Evolutionary conservation across 2,797 vertebrate species (phyloP), one percentile per base, ranked within the genome.

Genomic region (Enteromius argenteus): DNA sequence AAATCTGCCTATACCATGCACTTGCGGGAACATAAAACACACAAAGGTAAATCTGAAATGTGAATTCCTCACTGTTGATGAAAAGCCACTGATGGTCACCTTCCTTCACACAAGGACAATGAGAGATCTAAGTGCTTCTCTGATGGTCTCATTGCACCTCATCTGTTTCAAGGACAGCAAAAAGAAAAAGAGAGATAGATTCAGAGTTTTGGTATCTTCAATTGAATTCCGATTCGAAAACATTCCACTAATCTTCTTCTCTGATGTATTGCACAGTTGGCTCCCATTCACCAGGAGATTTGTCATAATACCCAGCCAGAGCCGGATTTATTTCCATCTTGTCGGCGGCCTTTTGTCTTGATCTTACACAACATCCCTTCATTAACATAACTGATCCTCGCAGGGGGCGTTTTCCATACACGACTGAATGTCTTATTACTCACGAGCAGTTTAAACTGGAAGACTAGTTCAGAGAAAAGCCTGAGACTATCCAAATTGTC

Each of bases 241-340:
- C 87, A 83, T 86, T 88, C 87, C 91, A 91, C 87, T 92, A 76
- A 92, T 93, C 91, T 90, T 85, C 83, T 89, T 68, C 83, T 88
- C 90, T 92, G 93, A 95, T 95, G 90, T 92, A 93, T 94, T 90
- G 90, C 93, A 88, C 83, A 84, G 93, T 90, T 72, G 80, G 86
- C 87, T 93, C 91, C 91, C 90, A 92, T 94, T 93, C 88, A 92
- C 88, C 91, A 89, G 93, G 90, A 94, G 90, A 94, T 95, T 94
- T 94, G 93, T 95, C 93, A 95, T 94, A 94, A 95, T 95, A 94
- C 90, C 80, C 60, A 69, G 86, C 89, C 88, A 86, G 77, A 87
- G 90, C 90, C 90, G 91, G 91, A 93, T 91, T 91, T 89, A 90
- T 91, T 91, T 90, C 92, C 86, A 74, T 86, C 81, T 84, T 88